These are phyloP conservation scores for Ophion ventricosus DNA, from an alignment of 2,888 invertebrate genomes.

Conservation along the genomic window DNA sequence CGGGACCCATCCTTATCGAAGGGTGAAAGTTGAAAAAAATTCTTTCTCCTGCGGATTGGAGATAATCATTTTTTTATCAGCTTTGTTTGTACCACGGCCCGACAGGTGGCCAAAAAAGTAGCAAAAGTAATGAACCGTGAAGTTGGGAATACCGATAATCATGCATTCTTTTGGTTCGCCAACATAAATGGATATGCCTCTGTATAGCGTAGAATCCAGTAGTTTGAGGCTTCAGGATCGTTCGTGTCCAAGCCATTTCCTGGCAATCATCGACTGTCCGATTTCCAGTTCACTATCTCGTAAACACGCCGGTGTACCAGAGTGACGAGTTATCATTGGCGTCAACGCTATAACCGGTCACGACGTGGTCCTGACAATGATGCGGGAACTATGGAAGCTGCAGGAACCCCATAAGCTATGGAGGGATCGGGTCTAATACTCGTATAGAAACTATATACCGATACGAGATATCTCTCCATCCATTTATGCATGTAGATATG, in stretches of 20 bases:
- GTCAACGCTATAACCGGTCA: constrained; percentile 11
- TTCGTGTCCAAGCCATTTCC: background rate
- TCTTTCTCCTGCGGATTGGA: too few relatives aligned
- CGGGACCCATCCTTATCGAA: too few relatives aligned
- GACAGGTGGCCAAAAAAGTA: too few relatives aligned
- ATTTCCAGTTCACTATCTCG: constrained; percentile 32
- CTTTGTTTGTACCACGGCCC: too few relatives aligned
- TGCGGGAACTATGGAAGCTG: constrained; percentile 35
- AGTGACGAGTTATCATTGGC: constrained; percentile 20
- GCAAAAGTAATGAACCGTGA: background rate
- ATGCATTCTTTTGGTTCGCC: background rate
- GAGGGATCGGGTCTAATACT: constrained; percentile 37
- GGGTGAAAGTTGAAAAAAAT: too few relatives aligned
- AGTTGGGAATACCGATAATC: background rate
- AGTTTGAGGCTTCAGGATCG: background rate
- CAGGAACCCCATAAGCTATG: constrained; percentile 6
- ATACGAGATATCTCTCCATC: background rate
- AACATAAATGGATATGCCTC: background rate
- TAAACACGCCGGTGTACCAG: constrained; percentile 23
- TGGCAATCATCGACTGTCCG: constrained; percentile 19
- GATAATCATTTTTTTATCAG: too few relatives aligned
- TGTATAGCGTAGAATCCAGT: background rate
- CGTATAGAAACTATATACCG: constrained; percentile 1
- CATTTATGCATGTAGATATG: background rate
- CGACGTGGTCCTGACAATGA: constrained; percentile 42